Base-by-base conservation (phyloP, 2,797 vertebrate species). In the Poeciliopsis gracilis region DNA sequence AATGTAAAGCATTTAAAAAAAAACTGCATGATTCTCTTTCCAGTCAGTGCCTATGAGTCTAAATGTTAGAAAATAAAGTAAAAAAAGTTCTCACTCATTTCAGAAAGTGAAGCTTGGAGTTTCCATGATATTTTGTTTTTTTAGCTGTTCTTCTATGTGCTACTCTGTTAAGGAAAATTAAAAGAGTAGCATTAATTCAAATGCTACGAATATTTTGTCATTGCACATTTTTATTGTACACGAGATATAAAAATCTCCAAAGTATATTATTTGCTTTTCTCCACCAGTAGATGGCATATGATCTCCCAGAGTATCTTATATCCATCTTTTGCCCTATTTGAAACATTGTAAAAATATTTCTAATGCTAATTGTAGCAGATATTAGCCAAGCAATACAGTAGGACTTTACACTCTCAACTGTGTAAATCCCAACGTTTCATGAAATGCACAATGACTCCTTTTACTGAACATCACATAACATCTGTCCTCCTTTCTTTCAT, bases 231-330 rank as follows among this genome's bases (percentile, higher is more conserved):
- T 25, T 25, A 2, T 36, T 15, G 25, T 53, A n/a, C 36, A 46
- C 20, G 28, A 75, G 41, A 7, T 28, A 49, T 11, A 18, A 45
- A 81, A 47, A 61, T 10, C 66, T 2, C n/a, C n/a, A 18, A 20
- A 15, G 51, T 57, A 5, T 61, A 82, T 86, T 81, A 72, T 90
- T 86, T 91, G 18, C 82, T 78, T 87, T 72, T 45, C 81, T 80
- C 78, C 53, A 70, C 93, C 94, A 95, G 92, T 89, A 95, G 94
- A 94, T 92, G 94, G 95, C 93, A 86, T 74, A 72, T 87, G 45
- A 80, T 79, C 87, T 89, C 84, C 46, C 86, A 87, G 49, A 43
- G 76, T 88, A 77, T 90, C 75, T 82, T 77, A 83, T 47, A 84
- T 77, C 74, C 87, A 66, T 79, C 77, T 79, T 73, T 84, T 81